Percentiles rank a stretch among this genome's conserved stretches.
phyloP scores from a whole-genome alignment of 2,888 invertebrate genomes.

The Eupithecia tripunctaria region DNA sequence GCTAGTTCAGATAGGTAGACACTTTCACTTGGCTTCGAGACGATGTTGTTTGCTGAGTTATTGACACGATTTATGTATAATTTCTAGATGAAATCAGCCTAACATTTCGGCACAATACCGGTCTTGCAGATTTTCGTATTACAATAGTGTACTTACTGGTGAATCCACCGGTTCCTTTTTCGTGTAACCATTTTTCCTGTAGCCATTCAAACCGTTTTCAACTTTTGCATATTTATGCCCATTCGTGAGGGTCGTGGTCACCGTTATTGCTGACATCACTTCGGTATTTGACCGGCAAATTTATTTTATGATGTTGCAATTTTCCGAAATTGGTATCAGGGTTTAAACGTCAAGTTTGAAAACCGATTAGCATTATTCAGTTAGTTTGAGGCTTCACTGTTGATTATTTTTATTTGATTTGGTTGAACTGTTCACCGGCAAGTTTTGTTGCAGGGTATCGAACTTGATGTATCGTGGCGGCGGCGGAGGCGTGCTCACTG shows the following conservation, averaged over 20 bases:
- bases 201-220: conserved; percentile 69
- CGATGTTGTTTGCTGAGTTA: conserved; percentile 42
- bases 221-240: conserved; percentile 71
- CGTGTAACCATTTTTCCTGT: conserved; percentile 73
- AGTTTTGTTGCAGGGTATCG: conserved; percentile 43
- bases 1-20: conserved; percentile 31
- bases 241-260: conserved; percentile 74
- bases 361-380: conserved; percentile 3
- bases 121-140: neutral
- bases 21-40: conserved; percentile 52
- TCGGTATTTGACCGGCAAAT: conserved; percentile 42
- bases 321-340: conserved; percentile 34
- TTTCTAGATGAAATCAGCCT: conserved; percentile 15
- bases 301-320: conserved; percentile 37
- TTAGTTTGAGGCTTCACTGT: neutral
- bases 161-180: conserved; percentile 62
- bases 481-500: conserved; percentile 49
- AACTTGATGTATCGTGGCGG: conserved; percentile 30
- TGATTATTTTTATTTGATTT: neutral
- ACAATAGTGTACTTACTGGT: conserved; percentile 61
- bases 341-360: conserved; percentile 11
- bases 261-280: conserved; percentile 74
- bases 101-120: neutral
- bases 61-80: conserved; percentile 31
- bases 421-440: conserved; percentile 41